A percentile compares a stretch with the other conserved stretches of the same genome.
Conservation (phyloP, 2,113 vertebrate genomes). For the Tenrec ecaudatus region DNA sequence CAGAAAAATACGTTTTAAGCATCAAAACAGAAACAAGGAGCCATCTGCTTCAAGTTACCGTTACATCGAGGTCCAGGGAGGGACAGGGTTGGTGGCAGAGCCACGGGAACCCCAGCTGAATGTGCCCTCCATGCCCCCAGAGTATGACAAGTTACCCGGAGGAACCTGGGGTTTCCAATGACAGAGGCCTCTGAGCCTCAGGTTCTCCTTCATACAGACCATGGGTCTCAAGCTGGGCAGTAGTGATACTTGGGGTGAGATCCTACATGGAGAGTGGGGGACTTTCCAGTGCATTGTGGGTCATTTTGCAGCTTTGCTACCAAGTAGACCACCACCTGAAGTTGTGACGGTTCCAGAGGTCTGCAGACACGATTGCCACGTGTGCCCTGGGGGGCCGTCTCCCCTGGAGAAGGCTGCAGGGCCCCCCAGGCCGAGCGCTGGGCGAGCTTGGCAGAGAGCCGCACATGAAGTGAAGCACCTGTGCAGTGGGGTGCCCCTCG, state of each 20-base stretch:
- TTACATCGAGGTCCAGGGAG: not conserved
- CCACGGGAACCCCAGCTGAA: not conserved
- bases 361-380: not conserved
- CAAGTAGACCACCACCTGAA: too few species aligned
- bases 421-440: fast-evolving
- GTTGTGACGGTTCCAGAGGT: fast-evolving
- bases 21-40: too few species aligned
- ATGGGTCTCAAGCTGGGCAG: fast-evolving
- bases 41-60: too few species aligned
- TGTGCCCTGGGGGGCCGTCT: too few species aligned
- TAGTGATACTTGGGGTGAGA: fast-evolving
- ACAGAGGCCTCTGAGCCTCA: not conserved
- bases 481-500: fast-evolving
- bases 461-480: fast-evolving
- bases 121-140: too few species aligned
- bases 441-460: fast-evolving
- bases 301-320: fast-evolving
- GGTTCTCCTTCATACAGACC: fast-evolving
- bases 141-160: not conserved
- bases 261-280: too few species aligned
- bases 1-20: too few species aligned
- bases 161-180: not conserved
- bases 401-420: fast-evolving
- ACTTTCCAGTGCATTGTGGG: not conserved
- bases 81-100: not conserved